A percentile compares a stretch with the other conserved stretches of the same genome.
These are phyloP conservation scores for Equus quagga DNA, from an alignment of 2,113 vertebrate species.

Conservation along the genomic window DNA sequence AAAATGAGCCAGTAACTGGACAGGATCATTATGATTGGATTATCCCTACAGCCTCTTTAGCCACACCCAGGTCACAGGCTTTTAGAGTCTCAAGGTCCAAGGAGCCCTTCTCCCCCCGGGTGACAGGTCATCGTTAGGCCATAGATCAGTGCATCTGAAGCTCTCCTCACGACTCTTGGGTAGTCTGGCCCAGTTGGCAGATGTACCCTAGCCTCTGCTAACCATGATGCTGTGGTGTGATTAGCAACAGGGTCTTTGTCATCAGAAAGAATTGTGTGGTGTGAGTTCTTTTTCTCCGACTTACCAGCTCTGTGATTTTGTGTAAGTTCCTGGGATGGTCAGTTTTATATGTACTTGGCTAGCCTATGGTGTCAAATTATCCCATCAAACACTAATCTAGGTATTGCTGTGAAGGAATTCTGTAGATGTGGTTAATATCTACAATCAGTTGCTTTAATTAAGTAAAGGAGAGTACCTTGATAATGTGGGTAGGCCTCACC, in stretches of 20 bases:
- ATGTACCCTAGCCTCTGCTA: not conserved
- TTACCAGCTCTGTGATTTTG: not conserved
- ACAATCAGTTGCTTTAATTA: not conserved
- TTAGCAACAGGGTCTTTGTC: not conserved
- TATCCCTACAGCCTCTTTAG: not conserved
- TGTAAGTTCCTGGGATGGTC: not conserved
- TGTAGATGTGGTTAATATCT: not conserved
- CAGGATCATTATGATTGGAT: not conserved
- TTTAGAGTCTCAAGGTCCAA: not conserved
- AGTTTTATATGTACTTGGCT: not conserved
- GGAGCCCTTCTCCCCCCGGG: not conserved
- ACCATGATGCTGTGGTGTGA: not conserved
- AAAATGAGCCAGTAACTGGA: not conserved
- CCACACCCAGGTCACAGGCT: not conserved
- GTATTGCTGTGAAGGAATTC: not conserved
- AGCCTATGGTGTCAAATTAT: not conserved
- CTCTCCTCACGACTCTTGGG: not conserved
- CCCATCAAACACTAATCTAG: not conserved
- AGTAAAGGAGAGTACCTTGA: not conserved
- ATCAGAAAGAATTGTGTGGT: not conserved
- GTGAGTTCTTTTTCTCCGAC: not conserved
- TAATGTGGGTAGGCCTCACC: not conserved
- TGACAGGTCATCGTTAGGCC: not conserved
- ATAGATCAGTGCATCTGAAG: not conserved
- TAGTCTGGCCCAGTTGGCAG: not conserved